Base-by-base conservation (phyloP, 2,888 invertebrate genomes). In the Glomeris marginata region DNA sequence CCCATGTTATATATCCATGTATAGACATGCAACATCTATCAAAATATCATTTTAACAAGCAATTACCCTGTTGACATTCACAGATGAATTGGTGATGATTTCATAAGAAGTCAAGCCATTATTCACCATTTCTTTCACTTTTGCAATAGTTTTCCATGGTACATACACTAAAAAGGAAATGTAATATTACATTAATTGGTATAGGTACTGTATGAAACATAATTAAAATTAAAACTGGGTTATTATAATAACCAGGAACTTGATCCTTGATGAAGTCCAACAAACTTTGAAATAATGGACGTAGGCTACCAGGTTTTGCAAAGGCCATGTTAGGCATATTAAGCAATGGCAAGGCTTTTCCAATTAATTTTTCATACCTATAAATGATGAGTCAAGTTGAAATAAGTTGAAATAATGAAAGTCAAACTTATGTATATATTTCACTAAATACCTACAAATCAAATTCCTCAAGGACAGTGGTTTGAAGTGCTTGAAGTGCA, bases 311-410 rank as follows among this genome's bases (percentile, higher is more conserved):
- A 5, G 50, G n/a, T 13, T 15, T 34, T 10, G 44, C 10, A 10
- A 45, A 37, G 15, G 45, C 40, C 13, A 50, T 50, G 40, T 50
- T 50, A 1, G 50, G 50, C 4, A 50, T 13, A 35, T 50, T 50
- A 13, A 50, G n/a, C 28, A 50, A 34, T 1, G 50, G 50, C 40
- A 50, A 13, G 1, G 44, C 50, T 22, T 50, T 50, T 15, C 45
- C 41, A n/a, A 50, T 21, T 34, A 50, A 15, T 40, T 50, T 50
- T n/a, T 36, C 22, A 40, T 50, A 50, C 34, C 44, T 49, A 22
- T 2, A 15, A 41, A 33, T 28, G 3, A 28, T 28, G 28, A 28
- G 8, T 3, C 28, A 28, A 3, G 8, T 28, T 28, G 28, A 3
- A 28, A 28, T 28, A 5, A 8, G 28, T n/a, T 28, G 28, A 28